Conservation (phyloP, 2,888 invertebrate species). For the Drosophila testacea region DNA sequence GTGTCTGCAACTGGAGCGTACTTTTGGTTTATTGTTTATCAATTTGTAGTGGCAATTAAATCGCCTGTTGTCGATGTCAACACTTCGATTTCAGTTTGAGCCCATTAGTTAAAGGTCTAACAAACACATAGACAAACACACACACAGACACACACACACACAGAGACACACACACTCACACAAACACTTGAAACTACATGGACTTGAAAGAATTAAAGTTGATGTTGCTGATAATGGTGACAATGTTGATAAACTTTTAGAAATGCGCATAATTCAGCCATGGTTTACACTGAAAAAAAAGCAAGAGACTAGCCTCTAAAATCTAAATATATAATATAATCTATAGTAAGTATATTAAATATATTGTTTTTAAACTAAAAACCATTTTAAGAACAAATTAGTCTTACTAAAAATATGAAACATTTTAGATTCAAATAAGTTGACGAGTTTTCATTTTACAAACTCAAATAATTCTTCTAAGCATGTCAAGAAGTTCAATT, state of each 20-base stretch:
- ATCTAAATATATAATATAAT: too few species aligned
- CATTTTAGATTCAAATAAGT: too few species aligned
- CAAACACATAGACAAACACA: constrained; percentile 8
- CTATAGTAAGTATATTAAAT: too few species aligned
- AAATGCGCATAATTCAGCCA: constrained; percentile 11
- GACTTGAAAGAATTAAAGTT: constrained; percentile 1
- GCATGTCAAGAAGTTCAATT: too few species aligned
- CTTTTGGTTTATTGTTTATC: constrained; percentile 58
- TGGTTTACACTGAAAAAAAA: too few species aligned
- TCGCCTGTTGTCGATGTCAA: constrained; percentile 3
- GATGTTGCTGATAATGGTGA: constrained; percentile 13
- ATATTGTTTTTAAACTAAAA: too few species aligned
- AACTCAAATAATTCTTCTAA: too few species aligned
- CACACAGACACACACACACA: not conserved
- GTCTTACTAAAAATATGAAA: too few species aligned
- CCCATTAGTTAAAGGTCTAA: constrained; percentile 2
- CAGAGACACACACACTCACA: not conserved
- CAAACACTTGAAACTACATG: constrained; percentile 1
- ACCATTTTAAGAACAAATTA: too few species aligned
- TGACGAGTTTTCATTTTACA: too few species aligned
- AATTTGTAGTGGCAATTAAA: constrained; percentile 54
- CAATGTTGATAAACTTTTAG: constrained; percentile 23
- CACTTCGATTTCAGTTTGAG: constrained; percentile 24
- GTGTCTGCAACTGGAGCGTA: constrained; percentile 22
- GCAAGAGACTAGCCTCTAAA: too few species aligned